These are phyloP conservation scores for Octodonta nipae DNA, from an alignment of 2,888 invertebrate species.

Conservation along the genomic window DNA sequence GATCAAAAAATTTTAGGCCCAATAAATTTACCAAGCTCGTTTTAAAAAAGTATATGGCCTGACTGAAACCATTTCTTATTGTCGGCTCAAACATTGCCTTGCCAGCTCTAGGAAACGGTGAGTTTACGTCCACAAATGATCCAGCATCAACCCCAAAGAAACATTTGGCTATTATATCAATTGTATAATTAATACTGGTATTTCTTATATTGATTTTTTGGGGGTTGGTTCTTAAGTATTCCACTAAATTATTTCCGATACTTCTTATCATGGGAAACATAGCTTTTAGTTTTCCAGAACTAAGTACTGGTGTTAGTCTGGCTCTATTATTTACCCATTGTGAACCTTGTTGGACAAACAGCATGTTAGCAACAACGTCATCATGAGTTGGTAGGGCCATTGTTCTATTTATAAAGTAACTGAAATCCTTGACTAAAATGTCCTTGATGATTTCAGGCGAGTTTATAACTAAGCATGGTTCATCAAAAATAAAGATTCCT, in stretches of 20 bases:
- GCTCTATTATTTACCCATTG: conserved; percentile 41
- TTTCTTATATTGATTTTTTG: conserved; percentile 26
- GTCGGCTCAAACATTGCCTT: conserved; percentile 25
- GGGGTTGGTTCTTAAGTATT: conserved; percentile 2
- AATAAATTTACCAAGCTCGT: conserved; percentile 20
- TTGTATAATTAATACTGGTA: conserved; percentile 31
- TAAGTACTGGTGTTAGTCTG: conserved; percentile 42
- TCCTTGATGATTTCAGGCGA: conserved; percentile 38
- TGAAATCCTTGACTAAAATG: conserved; percentile 38
- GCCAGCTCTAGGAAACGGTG: conserved; percentile 30
- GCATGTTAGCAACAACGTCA: conserved; percentile 31
- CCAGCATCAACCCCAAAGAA: conserved; percentile 36
- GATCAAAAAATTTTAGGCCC: conserved; percentile 21
- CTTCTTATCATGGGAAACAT: conserved; percentile 38
- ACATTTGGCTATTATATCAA: conserved; percentile 36
- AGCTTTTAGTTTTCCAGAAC: conserved; percentile 41
- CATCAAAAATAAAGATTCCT: conserved; percentile 39
- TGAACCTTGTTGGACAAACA: conserved; percentile 36
- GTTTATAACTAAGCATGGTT: conserved; percentile 36
- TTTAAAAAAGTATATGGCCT: conserved; percentile 20
- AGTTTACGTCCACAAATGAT: conserved; percentile 28
- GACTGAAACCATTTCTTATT: conserved; percentile 17
- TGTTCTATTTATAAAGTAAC: conserved; percentile 37
- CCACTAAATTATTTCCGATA: not conserved
- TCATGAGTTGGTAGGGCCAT: conserved; percentile 33